Evolutionary conservation across 92 coral and sea anemone species (phyloP), one percentile per base, ranked within the genome.

Genomic region (Bergia puertoricense): DNA sequence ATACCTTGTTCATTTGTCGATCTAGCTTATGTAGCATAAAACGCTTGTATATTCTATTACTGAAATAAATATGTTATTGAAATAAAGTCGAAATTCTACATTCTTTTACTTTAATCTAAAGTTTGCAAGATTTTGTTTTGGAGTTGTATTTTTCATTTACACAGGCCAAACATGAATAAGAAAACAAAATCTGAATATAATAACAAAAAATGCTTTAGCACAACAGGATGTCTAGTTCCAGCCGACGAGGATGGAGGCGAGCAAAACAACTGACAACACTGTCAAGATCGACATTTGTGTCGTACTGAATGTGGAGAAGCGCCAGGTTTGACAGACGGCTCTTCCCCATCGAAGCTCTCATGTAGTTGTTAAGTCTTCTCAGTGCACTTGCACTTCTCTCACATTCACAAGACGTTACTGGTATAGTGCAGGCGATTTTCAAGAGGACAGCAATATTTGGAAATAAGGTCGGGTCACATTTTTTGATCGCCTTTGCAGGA

Each of bases 401-500:
- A 30, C 30, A 30, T 30, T 30, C 30, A 30, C 30, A 30, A 30
- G 66, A 57, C 66, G 66, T 57, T 9, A 57, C 66, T 10, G 18
- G 66, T 10, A 57, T 2, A 68, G 6, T 68, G 74, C 23, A 15
- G 74, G n/a, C 0, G 74, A 68, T 68, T 68, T 68, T 0, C 74
- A 22, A 68, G 74, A 68, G 74, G 14, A 72, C 50, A 37, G 68
- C 14, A 54, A 83, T 81, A 23, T 81, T 81, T 14, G 62, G 77
- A 85, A 2, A 74, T 10, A 38, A 37, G 45, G 51, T 45, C 39
- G 77, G 41, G 30, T 67, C 78, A 65, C 87, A 65, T 18, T 84
- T 77, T 39, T 85, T 71, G 39, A 85, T 71, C 66, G 88, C 88
- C 77, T 50, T 66, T 37, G 73, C 88, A 44, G 88, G 88, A 36